Conservation (phyloP, 1,140 invertebrate species). For the Schlechtendalia chinensis region DNA sequence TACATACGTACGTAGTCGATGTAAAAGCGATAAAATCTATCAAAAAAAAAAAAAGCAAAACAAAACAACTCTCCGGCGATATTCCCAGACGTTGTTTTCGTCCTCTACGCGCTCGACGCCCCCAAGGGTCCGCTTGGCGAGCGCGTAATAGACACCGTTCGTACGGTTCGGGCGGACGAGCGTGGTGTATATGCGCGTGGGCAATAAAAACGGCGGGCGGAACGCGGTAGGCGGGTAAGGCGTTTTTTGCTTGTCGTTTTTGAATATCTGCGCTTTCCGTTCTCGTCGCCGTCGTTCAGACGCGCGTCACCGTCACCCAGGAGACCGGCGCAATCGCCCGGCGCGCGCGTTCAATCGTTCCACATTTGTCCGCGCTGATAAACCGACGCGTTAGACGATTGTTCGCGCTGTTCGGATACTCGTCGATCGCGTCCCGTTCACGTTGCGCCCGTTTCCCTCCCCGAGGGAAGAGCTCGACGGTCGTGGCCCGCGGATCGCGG, state of each 20-base stretch:
- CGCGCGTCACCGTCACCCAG: slow-evolving; percentile 40
- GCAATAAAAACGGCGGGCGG: slow-evolving; percentile 29
- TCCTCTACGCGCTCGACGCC: neutral
- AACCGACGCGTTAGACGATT: neutral
- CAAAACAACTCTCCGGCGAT: slow-evolving; percentile 11
- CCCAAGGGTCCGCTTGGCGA: slow-evolving; percentile 40
- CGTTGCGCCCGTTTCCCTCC: too few species aligned
- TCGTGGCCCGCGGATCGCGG: too few species aligned
- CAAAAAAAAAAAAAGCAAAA: slow-evolving; percentile 1
- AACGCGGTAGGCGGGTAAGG: too few species aligned
- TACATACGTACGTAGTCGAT: slow-evolving; percentile 22
- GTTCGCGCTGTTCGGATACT: slow-evolving; percentile 12
- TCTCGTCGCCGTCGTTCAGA: neutral
- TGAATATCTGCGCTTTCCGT: neutral
- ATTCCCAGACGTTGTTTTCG: slow-evolving; percentile 26
- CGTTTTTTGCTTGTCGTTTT: slow-evolving; percentile 37
- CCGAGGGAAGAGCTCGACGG: too few species aligned
- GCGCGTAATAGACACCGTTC: slow-evolving; percentile 43
- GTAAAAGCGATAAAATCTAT: slow-evolving; percentile 48
- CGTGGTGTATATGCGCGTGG: neutral
- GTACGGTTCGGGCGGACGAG: too few species aligned
- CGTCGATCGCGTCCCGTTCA: neutral
- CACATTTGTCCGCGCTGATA: slow-evolving; percentile 40
- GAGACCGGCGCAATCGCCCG: slow-evolving; percentile 19
- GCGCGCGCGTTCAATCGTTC: slow-evolving; percentile 33